phyloP scores from a whole-genome alignment of 2,888 invertebrate species.

The Lasius platythorax region DNA sequence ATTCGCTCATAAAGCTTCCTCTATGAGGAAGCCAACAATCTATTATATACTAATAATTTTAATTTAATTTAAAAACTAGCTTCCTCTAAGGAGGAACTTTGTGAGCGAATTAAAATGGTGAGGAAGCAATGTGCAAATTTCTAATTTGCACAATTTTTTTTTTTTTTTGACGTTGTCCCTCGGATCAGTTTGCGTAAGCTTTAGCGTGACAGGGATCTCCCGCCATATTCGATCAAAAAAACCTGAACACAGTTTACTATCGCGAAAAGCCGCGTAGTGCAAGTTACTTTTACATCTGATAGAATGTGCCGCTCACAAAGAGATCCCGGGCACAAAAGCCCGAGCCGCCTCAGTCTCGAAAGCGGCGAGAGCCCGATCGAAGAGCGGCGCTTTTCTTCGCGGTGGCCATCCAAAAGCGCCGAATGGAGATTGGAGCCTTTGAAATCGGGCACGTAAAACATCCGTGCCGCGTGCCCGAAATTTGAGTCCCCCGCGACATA shows the following conservation, averaged over 20 bases:
- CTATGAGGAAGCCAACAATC: no score
- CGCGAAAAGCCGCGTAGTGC: constrained; percentile 12
- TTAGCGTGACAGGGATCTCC: background rate
- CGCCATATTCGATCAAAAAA: constrained; percentile 31
- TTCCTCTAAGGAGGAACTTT: no score
- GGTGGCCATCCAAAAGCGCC: constrained; percentile 38
- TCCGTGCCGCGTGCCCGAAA: constrained; percentile 64
- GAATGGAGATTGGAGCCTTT: constrained; percentile 65
- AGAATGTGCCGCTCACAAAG: constrained; percentile 59
- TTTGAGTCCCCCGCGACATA: constrained; percentile 59
- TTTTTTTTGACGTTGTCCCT: no score
- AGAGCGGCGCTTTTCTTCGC: constrained; percentile 57
- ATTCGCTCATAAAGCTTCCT: no score
- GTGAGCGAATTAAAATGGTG: no score
- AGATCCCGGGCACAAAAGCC: constrained; percentile 55
- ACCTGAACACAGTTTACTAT: constrained; percentile 9
- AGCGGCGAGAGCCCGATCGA: constrained; percentile 43
- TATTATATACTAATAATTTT: no score
- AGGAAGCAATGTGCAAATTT: no score
- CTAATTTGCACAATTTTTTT: no score
- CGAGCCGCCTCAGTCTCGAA: constrained; percentile 46
- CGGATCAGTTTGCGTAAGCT: no score
- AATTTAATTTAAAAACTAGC: no score
- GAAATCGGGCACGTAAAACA: constrained; percentile 56
- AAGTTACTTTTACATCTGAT: constrained; percentile 59